These are phyloP conservation scores for Oligia latruncula DNA, from an alignment of 2,888 invertebrate genomes.

Conservation along the genomic window DNA sequence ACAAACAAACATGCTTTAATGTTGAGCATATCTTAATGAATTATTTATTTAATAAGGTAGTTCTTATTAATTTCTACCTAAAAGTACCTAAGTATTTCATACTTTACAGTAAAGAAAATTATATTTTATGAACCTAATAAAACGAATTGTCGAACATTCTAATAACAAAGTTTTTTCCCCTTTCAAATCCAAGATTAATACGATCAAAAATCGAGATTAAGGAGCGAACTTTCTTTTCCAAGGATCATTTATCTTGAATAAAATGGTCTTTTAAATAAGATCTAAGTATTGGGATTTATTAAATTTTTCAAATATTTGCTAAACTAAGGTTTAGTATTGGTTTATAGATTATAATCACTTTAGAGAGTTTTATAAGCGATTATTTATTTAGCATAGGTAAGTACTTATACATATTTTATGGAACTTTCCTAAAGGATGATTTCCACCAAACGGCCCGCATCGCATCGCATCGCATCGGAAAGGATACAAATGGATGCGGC, in stretches of 20 bases:
- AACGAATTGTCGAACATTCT: conserved; percentile 40
- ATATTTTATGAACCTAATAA: conserved; percentile 8
- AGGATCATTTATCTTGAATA: conserved; percentile 44
- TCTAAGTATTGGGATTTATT: conserved; percentile 17
- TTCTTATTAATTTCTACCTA: background rate
- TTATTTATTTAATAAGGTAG: background rate
- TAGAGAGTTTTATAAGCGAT: background rate
- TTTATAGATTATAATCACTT: conserved; percentile 1
- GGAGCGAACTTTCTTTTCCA: conserved; percentile 29
- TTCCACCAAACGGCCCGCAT: no score
- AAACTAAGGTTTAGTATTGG: conserved; percentile 2
- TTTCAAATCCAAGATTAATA: conserved; percentile 47
- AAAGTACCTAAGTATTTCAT: background rate
- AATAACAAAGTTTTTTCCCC: conserved; percentile 50
- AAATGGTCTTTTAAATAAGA: conserved; percentile 36
- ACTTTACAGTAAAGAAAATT: background rate
- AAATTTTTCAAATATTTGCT: conserved; percentile 20
- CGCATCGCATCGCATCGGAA: no score
- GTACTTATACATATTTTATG: no score
- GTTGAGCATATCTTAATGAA: no score
- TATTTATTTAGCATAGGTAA: background rate
- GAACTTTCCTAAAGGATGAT: background rate
- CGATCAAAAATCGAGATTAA: conserved; percentile 46
- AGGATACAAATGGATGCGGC: no score
- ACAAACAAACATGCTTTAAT: background rate